Evolutionary conservation across 2,888 invertebrate species (phyloP), one percentile per base, ranked within the genome.

Genomic region (Caenorhabditis virilis): DNA sequence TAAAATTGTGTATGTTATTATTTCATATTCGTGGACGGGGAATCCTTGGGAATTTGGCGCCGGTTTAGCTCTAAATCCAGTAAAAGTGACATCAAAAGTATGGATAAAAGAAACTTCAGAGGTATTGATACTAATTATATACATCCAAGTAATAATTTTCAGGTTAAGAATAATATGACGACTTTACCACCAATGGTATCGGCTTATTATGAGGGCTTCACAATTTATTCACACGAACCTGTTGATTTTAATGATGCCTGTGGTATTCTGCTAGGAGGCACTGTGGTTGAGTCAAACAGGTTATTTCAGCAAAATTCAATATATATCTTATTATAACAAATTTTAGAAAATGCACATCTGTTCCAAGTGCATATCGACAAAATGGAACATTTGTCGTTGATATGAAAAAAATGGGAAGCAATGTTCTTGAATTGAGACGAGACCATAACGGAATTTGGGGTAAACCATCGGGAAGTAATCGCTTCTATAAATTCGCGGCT

Each of bases 391-490:
- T 76, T 45, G 72, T 76, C 2, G 60, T 76, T 36, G 70, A 72
- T 43, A 52, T 74, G 9, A 65, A 65, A 52, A 18, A 49, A 48
- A 55, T 65, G 59, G 51, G 55, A 4, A 30, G 50, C 16, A 48
- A 47, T 52, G 23, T 45, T 22, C 35, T 65, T 15, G 60, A 62
- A 18, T 53, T 76, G 11, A 42, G 74, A 13, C 47, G 68, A n/a
- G 76, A 76, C 45, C 65, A 69, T 23, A 74, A 74, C 35, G 76
- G 76, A 18, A 46, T 65, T 9, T 76, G 74, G 74, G 53, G 57
- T 9, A 76, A 76, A 42, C 76, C 76, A 38, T 71, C 76, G 1
- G 74, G 74, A 18, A 27, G 13, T 43, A n/a, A n/a, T 9, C 4
- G 64, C 16, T 64, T 64, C 51, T 76, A 72, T 53, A 63, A 69